Evolutionary conservation across 1,140 invertebrate species (phyloP).

Genomic region (Solenopsis fugax): DNA sequence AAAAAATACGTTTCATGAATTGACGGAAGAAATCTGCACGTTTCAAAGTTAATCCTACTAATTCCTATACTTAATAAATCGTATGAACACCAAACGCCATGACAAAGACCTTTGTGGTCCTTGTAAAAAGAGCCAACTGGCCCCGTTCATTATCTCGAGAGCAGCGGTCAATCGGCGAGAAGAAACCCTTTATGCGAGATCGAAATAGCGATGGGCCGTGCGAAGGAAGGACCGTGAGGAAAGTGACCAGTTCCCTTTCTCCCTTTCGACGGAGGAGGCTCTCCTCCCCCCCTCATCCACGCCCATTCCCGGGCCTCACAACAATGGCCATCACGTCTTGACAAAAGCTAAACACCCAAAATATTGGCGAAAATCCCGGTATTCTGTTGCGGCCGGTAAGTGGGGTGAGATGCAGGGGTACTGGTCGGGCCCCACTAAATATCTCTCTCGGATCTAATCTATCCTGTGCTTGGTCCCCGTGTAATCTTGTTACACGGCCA

Average conservation of each 20-base stretch:
- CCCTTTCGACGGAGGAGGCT: not conserved
- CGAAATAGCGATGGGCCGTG: constrained; percentile 50
- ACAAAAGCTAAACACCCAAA: constrained; percentile 76
- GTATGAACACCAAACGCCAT: constrained; percentile 24
- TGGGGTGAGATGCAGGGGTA: constrained; percentile 2
- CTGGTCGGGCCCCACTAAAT: constrained; percentile 68
- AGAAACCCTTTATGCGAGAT: constrained; percentile 60
- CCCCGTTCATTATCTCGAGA: constrained; percentile 61
- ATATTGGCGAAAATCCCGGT: constrained; percentile 75
- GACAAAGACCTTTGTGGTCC: not conserved
- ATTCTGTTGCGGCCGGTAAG: constrained; percentile 49
- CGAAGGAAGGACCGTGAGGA: constrained; percentile 24
- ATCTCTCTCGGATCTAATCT: constrained; percentile 80
- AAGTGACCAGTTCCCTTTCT: constrained; percentile 66
- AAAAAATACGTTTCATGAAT: not conserved
- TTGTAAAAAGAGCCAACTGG: constrained; percentile 61
- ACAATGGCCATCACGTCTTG: constrained; percentile 69
- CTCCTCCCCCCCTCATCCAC: constrained; percentile 41
- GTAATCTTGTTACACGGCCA: constrained; percentile 83
- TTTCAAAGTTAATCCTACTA: constrained; percentile 41
- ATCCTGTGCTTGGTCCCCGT: constrained; percentile 16
- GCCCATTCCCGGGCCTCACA: constrained; percentile 67
- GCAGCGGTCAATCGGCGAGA: constrained; percentile 54
- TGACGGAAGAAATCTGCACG: not conserved
- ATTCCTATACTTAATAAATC: constrained; percentile 27